These are phyloP conservation scores for Cataglyphis albicans DNA, from an alignment of 2,888 invertebrate genomes.

Conservation along the genomic window DNA sequence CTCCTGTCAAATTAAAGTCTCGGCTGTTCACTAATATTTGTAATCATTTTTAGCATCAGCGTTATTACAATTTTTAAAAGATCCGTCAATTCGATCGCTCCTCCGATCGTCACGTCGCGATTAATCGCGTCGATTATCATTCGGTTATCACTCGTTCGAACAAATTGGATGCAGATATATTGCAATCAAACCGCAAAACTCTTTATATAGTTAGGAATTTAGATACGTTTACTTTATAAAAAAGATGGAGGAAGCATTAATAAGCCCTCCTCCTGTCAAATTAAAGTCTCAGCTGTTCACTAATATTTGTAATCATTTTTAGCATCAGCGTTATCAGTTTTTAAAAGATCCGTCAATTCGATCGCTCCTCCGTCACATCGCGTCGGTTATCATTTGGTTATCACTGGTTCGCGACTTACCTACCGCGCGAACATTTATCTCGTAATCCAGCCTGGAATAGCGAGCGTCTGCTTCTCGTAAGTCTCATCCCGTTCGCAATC, in stretches of 20 bases:
- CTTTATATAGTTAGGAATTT: neutral
- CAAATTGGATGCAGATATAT: too few species aligned
- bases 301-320: neutral
- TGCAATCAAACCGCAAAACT: too few species aligned
- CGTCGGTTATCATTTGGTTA: conserved; percentile 26
- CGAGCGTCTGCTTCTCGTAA: conserved; percentile 56
- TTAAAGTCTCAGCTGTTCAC: neutral
- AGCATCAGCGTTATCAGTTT: neutral
- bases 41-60: neutral
- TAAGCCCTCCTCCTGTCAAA: neutral
- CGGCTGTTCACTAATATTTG: neutral
- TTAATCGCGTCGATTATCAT: conserved; percentile 36
- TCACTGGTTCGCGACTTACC: conserved; percentile 54
- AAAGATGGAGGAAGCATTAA: neutral
- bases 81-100: conserved; percentile 3
- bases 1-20: too few species aligned
- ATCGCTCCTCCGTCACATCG: conserved; percentile 33
- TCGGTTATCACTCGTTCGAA: conserved; percentile 42
- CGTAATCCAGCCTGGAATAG: conserved; percentile 53
- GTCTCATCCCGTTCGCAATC: conserved; percentile 60
- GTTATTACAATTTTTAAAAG: neutral
- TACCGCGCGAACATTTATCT: conserved; percentile 64
- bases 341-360: neutral
- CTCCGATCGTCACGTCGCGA: neutral
- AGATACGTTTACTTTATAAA: neutral